Conservation (phyloP, 2,113 vertebrate species). For the Thalassarche chlororhynchos region DNA sequence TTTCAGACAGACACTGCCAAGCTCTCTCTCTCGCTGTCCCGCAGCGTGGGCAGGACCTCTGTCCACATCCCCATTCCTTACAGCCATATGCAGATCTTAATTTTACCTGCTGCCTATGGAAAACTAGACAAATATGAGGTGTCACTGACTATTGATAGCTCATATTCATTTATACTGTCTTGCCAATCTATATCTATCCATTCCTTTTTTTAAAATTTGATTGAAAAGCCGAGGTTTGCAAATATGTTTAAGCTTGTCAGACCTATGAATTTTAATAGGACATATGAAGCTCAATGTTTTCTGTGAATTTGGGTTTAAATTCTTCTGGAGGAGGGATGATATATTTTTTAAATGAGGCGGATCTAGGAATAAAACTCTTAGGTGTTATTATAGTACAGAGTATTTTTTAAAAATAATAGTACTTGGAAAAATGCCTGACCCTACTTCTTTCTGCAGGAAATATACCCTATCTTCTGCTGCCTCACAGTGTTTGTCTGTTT, state of each 20-base stretch:
- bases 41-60: fast-evolving
- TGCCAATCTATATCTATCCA: not conserved
- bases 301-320: not conserved
- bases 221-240: not conserved
- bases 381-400: not conserved
- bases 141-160: not conserved
- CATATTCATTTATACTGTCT: not conserved
- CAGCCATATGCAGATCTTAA: not conserved
- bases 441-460: not conserved
- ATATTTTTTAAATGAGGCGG: not conserved
- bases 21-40: not conserved
- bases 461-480: not conserved
- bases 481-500: constrained; percentile 12
- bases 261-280: not conserved
- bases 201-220: not conserved
- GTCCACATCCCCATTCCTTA: not conserved
- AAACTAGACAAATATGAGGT: not conserved
- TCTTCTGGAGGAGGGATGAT: not conserved
- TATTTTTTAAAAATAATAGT: not conserved
- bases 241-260: not conserved
- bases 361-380: not conserved
- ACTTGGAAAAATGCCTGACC: not conserved
- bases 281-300: not conserved
- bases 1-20: not conserved
- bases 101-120: not conserved